A percentile compares a stretch with the other conserved stretches of the same genome.
Conservation (phyloP, 2,113 vertebrate genomes). For the Montifringilla adamsi region DNA sequence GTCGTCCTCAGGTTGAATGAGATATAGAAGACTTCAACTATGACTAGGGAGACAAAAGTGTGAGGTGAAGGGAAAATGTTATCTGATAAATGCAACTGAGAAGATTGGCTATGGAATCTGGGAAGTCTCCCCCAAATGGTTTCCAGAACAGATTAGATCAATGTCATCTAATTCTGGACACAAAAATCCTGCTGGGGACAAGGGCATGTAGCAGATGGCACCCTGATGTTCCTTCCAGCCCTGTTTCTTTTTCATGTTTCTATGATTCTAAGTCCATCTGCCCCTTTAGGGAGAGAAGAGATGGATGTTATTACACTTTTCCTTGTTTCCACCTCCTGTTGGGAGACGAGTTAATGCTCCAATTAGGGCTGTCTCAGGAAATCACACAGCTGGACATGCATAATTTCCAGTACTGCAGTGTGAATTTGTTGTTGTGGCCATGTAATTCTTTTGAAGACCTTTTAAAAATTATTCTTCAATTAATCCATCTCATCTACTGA, state of each 20-base stretch:
- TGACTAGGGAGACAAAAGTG: background rate
- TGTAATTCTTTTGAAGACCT: background rate
- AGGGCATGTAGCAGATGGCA: background rate
- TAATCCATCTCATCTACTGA: background rate
- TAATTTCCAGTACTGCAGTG: background rate
- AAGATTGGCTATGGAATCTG: background rate
- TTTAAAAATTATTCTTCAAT: background rate
- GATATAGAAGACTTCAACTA: background rate
- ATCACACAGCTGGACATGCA: background rate
- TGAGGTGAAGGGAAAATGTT: background rate
- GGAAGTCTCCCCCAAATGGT: background rate
- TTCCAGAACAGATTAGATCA: background rate
- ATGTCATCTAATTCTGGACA: background rate
- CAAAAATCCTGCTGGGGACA: background rate
- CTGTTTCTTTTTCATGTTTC: background rate
- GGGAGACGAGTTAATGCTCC: background rate
- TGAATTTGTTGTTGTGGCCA: background rate
- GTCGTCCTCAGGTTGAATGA: background rate
- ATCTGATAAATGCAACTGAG: background rate
- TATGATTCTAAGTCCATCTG: slow-evolving; percentile 47
- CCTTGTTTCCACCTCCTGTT: background rate
- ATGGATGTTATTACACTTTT: background rate
- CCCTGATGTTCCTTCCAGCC: background rate
- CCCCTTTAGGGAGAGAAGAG: background rate
- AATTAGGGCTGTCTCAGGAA: background rate